Evolutionary conservation across 2,797 vertebrate genomes (phyloP), one percentile per base, ranked within the genome.

Genomic region (Oreochromis grahami): DNA sequence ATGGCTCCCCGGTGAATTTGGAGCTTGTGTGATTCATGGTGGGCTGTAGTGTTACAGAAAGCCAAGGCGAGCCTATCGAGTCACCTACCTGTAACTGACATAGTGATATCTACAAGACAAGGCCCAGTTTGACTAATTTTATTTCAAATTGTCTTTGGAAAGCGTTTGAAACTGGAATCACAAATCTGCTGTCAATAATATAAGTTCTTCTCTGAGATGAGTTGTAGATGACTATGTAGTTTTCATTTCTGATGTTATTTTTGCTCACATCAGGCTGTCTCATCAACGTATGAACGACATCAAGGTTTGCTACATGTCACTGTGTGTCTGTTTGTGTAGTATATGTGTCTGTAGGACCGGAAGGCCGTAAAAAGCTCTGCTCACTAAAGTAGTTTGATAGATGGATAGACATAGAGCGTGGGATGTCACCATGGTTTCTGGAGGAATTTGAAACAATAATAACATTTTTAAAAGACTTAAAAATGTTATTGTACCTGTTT

Each of bases 21-120:
- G 58, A 83, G 76, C n/a, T 84, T 88, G 85, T 91, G 93, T 95
- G 95, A 96, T 95, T 96, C 92, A 96, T 87, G 86, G 91, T 83
- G 89, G 86, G 82, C 86, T 32, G 65, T 78, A 45, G 81, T 78
- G 88, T 90, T 87, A 86, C 84, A 88, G 87, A 82, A 87, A 86
- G 88, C 68, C 70, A 82, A 74, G 77, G 63, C 48, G 63, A 51
- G 43, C 60, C 21, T 36, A 63, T 81, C 77, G 76, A 79, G 76
- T 79, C 55, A 24, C 84, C 84, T 88, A 91, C 93, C 87, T 95
- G 92, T 87, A 84, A 90, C 82, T 93, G 90, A 93, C 91, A 79
- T 86, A 17, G 55, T 41, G 79, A 89, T 87, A 83, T 94, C 86
- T 88, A 85, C 82, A 63, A 65, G 36, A 34, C 32, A 38, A 41